A percentile compares a stretch with the other conserved stretches of the same genome.
These are phyloP conservation scores for Apocrypta bakeri DNA, from an alignment of 1,140 invertebrate genomes.

Conservation along the genomic window DNA sequence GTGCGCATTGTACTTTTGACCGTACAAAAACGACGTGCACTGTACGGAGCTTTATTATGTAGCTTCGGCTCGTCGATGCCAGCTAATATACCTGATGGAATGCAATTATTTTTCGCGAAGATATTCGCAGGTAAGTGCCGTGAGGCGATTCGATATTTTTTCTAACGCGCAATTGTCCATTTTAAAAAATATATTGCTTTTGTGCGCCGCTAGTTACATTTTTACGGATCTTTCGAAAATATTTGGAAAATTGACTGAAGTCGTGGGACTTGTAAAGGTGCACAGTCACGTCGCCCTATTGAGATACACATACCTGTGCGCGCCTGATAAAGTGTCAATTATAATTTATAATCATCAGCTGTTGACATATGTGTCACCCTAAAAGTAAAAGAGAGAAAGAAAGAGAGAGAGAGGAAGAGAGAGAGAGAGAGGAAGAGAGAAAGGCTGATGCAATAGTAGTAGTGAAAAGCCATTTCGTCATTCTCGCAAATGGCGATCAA, in stretches of 20 bases:
- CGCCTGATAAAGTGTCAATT: conserved; percentile 30
- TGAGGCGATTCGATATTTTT: too few species aligned
- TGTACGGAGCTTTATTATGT: neutral
- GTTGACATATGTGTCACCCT: neutral
- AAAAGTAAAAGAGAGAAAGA: neutral
- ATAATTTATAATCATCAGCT: conserved; percentile 19
- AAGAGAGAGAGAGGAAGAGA: neutral
- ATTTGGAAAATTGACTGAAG: neutral
- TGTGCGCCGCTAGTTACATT: too few species aligned
- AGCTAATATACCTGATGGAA: neutral
- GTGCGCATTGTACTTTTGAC: neutral
- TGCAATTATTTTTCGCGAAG: neutral
- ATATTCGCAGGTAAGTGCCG: neutral
- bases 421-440: too few species aligned
- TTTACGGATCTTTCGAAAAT: too few species aligned
- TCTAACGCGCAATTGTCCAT: too few species aligned
- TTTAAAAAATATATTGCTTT: too few species aligned
- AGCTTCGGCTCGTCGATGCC: neutral
- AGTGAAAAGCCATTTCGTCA: conserved; percentile 61
- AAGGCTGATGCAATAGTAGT: neutral
- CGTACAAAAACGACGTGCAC: too few species aligned
- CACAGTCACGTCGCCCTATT: neutral
- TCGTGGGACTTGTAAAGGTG: neutral
- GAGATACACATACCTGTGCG: neutral
- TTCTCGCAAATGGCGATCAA: conserved; percentile 61